Evolutionary conservation across 2,888 invertebrate genomes (phyloP), one percentile per base, ranked within the genome.

Genomic region (Amiota communis): DNA sequence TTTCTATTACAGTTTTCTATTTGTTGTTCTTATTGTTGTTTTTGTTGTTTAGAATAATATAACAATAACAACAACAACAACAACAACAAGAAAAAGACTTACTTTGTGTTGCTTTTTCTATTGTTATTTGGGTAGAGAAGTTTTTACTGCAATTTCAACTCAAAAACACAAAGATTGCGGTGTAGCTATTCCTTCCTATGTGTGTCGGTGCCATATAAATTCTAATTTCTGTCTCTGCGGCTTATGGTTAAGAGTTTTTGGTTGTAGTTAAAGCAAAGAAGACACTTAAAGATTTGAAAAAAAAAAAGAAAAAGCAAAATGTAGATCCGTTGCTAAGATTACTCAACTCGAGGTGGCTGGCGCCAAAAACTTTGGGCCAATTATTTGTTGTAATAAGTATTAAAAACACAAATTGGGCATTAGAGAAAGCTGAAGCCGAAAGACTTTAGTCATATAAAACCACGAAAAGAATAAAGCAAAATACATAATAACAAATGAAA

Each of bases 191-290:
- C 47, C 46, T 36, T 20, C 12, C 78, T 79, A 75, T 79, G 15
- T 70, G 74, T 23, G 69, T 63, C 73, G 76, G 75, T 79, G 77
- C 77, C 78, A 79, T 77, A 81, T 77, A 80, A 76, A 80, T 82
- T 82, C 76, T 76, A 81, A 79, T 81, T 80, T 77, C 67, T 73
- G 59, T 68, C 72, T 69, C 74, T 73, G 75, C 72, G 65, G 76
- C 71, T 73, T 64, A 63, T 59, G 53, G 75, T 74, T 74, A 72
- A 75, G 53, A 15, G 53, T 36, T 36, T 36, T 36, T 36, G 36
- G 36, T 36, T 36, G n/a, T 36, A 36, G 36, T 36, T 36, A 36
- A 36, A 36, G 36, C 36, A 36, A 36, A 36, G 36, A 36, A 36
- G 36, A 36, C 36, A 72, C 72, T 79, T 73, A 73, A 72, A 49